A percentile compares a stretch with the other conserved stretches of the same genome.
Conservation (phyloP, 30 jellyfish, hydroid and myxozoan species). For the Hydractinia symbiolongicarpus region DNA sequence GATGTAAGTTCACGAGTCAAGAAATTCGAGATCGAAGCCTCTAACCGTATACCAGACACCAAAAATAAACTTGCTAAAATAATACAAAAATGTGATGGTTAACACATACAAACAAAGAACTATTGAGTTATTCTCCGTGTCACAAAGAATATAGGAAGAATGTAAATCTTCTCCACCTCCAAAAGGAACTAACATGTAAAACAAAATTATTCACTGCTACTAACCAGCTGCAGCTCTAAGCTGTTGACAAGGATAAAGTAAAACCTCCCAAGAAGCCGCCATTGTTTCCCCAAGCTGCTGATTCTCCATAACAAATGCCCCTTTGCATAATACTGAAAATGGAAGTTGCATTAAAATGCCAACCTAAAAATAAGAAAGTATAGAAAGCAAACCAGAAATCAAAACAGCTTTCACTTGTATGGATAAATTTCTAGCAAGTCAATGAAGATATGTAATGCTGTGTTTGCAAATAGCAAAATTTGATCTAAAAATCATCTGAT, state of each 20-base stretch:
- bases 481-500: no score
- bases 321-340: constrained; percentile 62
- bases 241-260: constrained; percentile 60
- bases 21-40: constrained; percentile 48
- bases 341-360: constrained; percentile 65
- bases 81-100: background rate
- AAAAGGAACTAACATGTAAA: no score
- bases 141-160: background rate
- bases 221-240: constrained; percentile 79
- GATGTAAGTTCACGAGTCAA: constrained; percentile 51
- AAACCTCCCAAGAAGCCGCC: constrained; percentile 81
- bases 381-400: background rate
- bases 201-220: no score
- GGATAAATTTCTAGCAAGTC: no score
- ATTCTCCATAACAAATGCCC: constrained; percentile 71
- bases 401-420: no score
- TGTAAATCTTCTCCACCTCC: no score
- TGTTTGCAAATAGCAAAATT: no score
- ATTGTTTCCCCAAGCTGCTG: constrained; percentile 52
- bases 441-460: no score
- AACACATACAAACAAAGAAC: no score
- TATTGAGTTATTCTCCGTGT: no score
- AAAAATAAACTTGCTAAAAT: constrained; percentile 67
- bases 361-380: constrained; percentile 31
- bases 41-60: constrained; percentile 60